Evolutionary conservation across 2,888 invertebrate genomes (phyloP).

Genomic region (Volucella zonaria): DNA sequence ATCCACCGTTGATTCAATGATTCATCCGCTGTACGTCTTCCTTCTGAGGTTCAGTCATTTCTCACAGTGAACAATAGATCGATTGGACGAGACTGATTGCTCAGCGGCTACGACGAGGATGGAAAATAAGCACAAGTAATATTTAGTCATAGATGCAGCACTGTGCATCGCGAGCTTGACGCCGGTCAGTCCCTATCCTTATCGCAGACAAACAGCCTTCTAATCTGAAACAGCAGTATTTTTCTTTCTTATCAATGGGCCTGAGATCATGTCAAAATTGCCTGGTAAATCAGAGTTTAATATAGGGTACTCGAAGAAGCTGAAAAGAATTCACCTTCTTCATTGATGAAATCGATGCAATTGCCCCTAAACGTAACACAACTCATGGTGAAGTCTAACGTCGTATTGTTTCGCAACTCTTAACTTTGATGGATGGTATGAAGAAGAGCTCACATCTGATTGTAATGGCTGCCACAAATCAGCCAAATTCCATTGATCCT

Average conservation of each 20-base stretch:
- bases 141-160: no score
- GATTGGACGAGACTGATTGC: no score
- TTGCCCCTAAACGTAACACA: constrained; percentile 99
- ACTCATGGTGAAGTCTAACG: constrained; percentile 99
- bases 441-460: constrained; percentile 99
- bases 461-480: constrained; percentile 99
- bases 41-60: no score
- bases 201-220: no score
- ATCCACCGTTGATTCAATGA: no score
- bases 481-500: constrained; percentile 99
- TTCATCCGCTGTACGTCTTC: no score
- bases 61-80: no score
- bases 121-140: no score
- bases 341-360: constrained; percentile 99
- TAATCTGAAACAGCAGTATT: constrained; percentile 99
- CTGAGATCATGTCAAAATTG: constrained; percentile 99
- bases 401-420: constrained; percentile 98
- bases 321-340: constrained; percentile 99
- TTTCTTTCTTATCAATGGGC: constrained; percentile 99
- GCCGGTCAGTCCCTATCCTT: no score
- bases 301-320: constrained; percentile 99
- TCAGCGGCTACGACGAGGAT: no score
- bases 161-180: no score
- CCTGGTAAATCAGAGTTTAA: constrained; percentile 99
- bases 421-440: constrained; percentile 99